These are phyloP conservation scores for Anisognathus igniventris DNA, from an alignment of 2,797 vertebrate species.

Conservation along the genomic window DNA sequence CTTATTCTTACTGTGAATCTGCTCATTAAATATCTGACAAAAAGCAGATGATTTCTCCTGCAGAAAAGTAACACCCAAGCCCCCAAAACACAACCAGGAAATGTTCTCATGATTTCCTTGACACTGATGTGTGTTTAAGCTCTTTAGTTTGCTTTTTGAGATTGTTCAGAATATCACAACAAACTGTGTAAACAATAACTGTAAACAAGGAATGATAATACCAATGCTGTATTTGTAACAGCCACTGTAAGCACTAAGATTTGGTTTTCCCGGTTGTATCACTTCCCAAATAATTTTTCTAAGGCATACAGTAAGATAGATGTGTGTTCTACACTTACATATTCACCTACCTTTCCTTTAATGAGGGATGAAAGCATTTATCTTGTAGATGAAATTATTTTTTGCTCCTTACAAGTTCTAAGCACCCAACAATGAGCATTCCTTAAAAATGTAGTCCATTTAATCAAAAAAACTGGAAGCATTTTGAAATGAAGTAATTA, in stretches of 20 bases:
- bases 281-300: background rate
- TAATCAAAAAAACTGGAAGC: background rate
- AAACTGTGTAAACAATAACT: background rate
- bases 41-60: background rate
- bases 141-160: background rate
- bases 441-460: background rate
- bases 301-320: background rate
- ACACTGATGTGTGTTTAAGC: background rate
- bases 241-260: background rate
- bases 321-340: background rate
- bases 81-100: background rate
- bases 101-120: background rate
- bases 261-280: background rate
- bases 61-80: background rate
- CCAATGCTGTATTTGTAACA: background rate
- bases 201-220: background rate
- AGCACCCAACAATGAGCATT: background rate
- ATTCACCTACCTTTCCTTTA: background rate
- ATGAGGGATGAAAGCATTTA: background rate
- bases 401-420: background rate
- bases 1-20: background rate
- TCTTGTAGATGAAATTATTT: background rate
- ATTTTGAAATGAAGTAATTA: background rate
- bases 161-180: background rate
- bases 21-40: background rate